A percentile compares a stretch with the other conserved stretches of the same genome.
Conservation (phyloP, 1,140 invertebrate genomes). For the Heliconius melpomene region DNA sequence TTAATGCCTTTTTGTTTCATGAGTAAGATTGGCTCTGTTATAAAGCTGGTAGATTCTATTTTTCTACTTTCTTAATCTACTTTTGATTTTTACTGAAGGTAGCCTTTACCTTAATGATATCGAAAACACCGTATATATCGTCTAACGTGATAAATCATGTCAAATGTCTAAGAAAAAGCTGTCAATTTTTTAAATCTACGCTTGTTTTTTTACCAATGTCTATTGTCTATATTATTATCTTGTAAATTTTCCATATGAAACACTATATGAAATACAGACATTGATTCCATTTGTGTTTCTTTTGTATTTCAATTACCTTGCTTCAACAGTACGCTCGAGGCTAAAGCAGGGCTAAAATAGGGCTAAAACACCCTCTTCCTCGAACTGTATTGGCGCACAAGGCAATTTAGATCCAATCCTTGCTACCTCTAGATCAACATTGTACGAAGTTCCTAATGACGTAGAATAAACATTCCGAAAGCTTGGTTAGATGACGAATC, state of each 20-base stretch:
- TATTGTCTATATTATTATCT: too few species aligned
- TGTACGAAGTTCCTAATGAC: slow-evolving; percentile 26
- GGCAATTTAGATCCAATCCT: slow-evolving; percentile 37
- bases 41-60: too few species aligned
- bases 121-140: too few species aligned
- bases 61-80: too few species aligned
- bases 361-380: slow-evolving; percentile 31
- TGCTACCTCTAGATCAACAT: slow-evolving; percentile 34
- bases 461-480: slow-evolving; percentile 30
- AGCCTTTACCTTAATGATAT: too few species aligned
- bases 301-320: slow-evolving; percentile 24
- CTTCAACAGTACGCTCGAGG: slow-evolving; percentile 34
- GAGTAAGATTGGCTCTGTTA: not conserved
- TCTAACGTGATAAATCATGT: too few species aligned
- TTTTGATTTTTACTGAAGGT: too few species aligned
- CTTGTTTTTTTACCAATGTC: too few species aligned
- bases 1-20: not conserved
- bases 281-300: slow-evolving; percentile 22
- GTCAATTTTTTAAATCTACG: too few species aligned
- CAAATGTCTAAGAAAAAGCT: too few species aligned
- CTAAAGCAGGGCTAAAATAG: slow-evolving; percentile 15
- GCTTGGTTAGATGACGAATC: not conserved
- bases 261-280: not conserved
- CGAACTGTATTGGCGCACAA: slow-evolving; percentile 35
- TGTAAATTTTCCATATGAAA: not conserved